These are phyloP conservation scores for Penaeus chinensis DNA, from an alignment of 1,140 invertebrate genomes.

Conservation along the genomic window DNA sequence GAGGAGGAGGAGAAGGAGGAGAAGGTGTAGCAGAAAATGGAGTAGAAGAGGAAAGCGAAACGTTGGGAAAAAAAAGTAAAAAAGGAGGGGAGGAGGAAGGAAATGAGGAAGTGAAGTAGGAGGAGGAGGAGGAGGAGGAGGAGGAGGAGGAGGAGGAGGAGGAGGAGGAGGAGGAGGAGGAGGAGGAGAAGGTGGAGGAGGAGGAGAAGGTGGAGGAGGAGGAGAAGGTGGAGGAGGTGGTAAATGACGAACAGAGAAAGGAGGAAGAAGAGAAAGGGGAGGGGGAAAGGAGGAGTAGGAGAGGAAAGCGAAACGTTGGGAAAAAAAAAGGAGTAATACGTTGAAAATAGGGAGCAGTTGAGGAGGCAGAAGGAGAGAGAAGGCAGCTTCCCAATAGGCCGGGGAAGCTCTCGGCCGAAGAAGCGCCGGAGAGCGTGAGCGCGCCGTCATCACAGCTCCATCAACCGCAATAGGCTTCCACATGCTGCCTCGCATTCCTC, in stretches of 20 bases:
- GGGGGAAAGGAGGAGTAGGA: background rate
- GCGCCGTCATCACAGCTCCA: too few species aligned
- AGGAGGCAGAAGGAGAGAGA: too few species aligned
- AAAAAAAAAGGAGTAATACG: background rate
- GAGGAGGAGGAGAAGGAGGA: background rate
- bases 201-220: background rate
- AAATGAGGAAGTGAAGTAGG: background rate
- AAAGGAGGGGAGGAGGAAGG: background rate
- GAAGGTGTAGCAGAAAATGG: background rate
- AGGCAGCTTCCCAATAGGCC: too few species aligned
- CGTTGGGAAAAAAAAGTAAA: background rate
- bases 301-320: background rate
- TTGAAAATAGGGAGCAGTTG: too few species aligned
- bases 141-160: background rate
- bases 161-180: background rate
- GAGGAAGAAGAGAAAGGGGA: background rate
- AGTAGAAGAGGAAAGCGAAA: background rate
- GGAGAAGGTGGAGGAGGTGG: background rate
- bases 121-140: background rate
- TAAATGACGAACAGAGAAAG: background rate
- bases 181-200: background rate
- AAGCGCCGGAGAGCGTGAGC: too few species aligned
- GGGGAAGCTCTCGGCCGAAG: too few species aligned
- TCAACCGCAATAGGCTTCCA: too few species aligned
- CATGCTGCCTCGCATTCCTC: too few species aligned